Base-by-base conservation (phyloP, 1,140 invertebrate species). In the Telenomus remus region DNA sequence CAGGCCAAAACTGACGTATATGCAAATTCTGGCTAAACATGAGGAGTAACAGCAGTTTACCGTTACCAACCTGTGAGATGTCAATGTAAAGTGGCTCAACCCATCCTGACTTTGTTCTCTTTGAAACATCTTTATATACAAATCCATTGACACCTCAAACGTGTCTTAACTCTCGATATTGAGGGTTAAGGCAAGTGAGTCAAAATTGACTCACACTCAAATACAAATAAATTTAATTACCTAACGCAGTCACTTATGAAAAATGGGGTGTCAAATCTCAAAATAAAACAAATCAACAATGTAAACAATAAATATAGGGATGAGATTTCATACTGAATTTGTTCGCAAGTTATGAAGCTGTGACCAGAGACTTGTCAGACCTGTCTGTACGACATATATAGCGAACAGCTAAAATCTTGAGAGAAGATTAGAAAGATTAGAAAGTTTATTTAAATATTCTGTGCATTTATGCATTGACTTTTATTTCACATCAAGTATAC, bases 1-100 rank as follows among this genome's bases (percentile, higher is more conserved):
- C 73, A 82, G 79, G 68, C 68, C 61, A 78, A 73, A 81, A 84
- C 82, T 86, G 84, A 86, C 86, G 79, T 84, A n/a, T n/a, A 87
- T 87, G 85, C 86, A 87, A 87, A 87, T 86, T 79, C 79, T 82
- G 77, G 54, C 64, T 79, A 86, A 87, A 87, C 84, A 87, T 82
- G 81, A 81, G 73, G 72, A 79, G 71, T 79, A 78, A 82, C 81
- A 79, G 74, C 81, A 79, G 77, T 81, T 80, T 80, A 80, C 76
- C 60, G 50, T 69, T 14, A 43, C 47, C 72, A 35, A 60, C 57
- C 19, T 44, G 57, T 70, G 68, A 71, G 68, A 61, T 64, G 68
- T 64, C 74, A 66, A 64, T 74, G 56, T 65, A 60, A 66, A 64
- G 69, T 63, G 68, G 66, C n/a, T 39, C 46, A 37, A 56, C 57